These are phyloP conservation scores for Macrochelys suwanniensis DNA, from an alignment of 2,797 vertebrate genomes.

Conservation along the genomic window DNA sequence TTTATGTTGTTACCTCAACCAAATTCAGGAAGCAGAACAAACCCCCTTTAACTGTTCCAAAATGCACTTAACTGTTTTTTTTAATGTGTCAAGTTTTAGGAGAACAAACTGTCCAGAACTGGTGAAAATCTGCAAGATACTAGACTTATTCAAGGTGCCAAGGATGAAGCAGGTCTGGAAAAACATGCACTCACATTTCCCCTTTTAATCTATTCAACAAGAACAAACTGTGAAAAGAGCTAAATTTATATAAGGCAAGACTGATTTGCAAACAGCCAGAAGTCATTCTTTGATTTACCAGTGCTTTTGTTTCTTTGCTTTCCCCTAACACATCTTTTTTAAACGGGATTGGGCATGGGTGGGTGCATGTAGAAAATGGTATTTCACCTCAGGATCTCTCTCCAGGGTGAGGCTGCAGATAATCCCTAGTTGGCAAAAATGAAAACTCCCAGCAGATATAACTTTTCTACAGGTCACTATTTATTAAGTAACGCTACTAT, in stretches of 20 bases:
- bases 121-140: not conserved
- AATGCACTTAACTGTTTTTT: not conserved
- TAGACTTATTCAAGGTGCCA: not conserved
- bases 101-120: not conserved
- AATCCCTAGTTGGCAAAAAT: not conserved
- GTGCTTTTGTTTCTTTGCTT: not conserved
- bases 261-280: slow-evolving; percentile 29
- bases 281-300: not conserved
- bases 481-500: not conserved
- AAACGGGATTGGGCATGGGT: not conserved
- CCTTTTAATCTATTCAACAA: not conserved
- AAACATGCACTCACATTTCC: not conserved
- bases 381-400: slow-evolving; percentile 42
- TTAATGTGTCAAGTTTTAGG: not conserved
- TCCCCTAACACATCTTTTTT: not conserved
- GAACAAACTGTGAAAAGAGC: not conserved
- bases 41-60: not conserved
- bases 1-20: not conserved
- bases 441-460: not conserved
- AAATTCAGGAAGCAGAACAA: not conserved
- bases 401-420: not conserved
- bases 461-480: not conserved
- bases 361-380: not conserved
- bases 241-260: not conserved
- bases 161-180: not conserved